phyloP scores from a whole-genome alignment of 2,888 invertebrate genomes.

The Oscheius sp. region DNA sequence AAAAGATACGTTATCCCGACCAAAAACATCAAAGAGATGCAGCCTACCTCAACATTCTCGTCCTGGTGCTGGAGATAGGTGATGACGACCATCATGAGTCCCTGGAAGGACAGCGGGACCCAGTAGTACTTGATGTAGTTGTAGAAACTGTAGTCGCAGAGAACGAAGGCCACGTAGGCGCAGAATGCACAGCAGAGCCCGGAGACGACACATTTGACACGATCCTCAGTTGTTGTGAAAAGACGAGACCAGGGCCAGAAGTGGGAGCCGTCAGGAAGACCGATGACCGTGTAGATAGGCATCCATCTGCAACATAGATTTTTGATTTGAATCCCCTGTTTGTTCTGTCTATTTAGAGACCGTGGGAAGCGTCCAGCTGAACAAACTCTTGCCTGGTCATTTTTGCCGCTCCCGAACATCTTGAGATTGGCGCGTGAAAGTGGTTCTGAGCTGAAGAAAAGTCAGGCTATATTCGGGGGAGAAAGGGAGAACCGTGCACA shows the following conservation, averaged over 20 bases:
- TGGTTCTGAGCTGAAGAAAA: no score
- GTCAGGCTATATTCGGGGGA: no score
- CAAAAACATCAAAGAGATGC: not conserved
- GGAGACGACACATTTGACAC: slow-evolving; percentile 67
- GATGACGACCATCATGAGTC: slow-evolving; percentile 65
- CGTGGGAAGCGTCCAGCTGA: slow-evolving; percentile 15
- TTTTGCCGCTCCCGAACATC: no score
- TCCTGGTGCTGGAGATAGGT: slow-evolving; percentile 68
- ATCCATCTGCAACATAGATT: slow-evolving; percentile 60
- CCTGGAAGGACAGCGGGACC: slow-evolving; percentile 66
- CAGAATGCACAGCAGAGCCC: slow-evolving; percentile 59
- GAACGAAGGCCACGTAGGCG: slow-evolving; percentile 56
- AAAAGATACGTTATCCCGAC: no score
- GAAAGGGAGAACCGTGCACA: no score
- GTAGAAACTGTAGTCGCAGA: slow-evolving; percentile 56
- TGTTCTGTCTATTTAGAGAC: slow-evolving; percentile 17
- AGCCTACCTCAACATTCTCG: slow-evolving; percentile 60
- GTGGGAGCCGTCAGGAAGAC: slow-evolving; percentile 72
- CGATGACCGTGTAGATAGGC: slow-evolving; percentile 70
- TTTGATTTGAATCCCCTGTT: not conserved
- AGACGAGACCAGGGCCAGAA: slow-evolving; percentile 70
- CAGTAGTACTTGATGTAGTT: slow-evolving; percentile 66
- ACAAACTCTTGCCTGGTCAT: no score
- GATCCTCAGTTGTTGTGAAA: slow-evolving; percentile 66
- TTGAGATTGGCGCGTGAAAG: no score